A percentile compares a stretch with the other conserved stretches of the same genome.
These are phyloP conservation scores for Sesamia inferens DNA, from an alignment of 2,888 invertebrate genomes.

Conservation along the genomic window DNA sequence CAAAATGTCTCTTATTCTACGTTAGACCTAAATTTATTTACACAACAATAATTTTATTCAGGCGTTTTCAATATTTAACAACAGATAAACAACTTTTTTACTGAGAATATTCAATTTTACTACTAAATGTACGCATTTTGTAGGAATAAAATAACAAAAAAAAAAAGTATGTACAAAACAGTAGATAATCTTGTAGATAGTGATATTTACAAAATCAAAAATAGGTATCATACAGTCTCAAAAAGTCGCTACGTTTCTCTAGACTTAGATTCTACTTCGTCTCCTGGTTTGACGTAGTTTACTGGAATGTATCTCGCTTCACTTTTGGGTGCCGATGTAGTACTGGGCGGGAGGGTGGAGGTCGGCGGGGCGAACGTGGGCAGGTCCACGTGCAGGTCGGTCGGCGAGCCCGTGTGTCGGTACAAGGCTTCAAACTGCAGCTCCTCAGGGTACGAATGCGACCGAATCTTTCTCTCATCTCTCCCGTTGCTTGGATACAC, in stretches of 20 bases:
- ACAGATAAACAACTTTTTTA: slow-evolving; percentile 51
- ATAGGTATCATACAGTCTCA: slow-evolving; percentile 44
- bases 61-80: slow-evolving; percentile 65
- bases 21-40: slow-evolving; percentile 80
- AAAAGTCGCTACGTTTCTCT: slow-evolving; percentile 55
- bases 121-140: slow-evolving; percentile 26
- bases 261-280: slow-evolving; percentile 62
- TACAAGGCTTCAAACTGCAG: slow-evolving; percentile 88
- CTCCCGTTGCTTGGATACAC: slow-evolving; percentile 88
- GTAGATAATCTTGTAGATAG: slow-evolving; percentile 22
- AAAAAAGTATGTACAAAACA: slow-evolving; percentile 56
- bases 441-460: slow-evolving; percentile 87
- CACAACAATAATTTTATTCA: slow-evolving; percentile 72
- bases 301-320: slow-evolving; percentile 80
- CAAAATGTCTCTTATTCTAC: slow-evolving; percentile 82
- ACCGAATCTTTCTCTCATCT: slow-evolving; percentile 86
- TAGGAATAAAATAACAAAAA: slow-evolving; percentile 29
- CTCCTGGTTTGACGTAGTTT: slow-evolving; percentile 69
- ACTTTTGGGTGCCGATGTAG: slow-evolving; percentile 61
- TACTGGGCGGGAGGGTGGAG: slow-evolving; percentile 66
- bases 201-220: slow-evolving; percentile 55
- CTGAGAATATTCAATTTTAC: slow-evolving; percentile 29
- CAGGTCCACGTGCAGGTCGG: slow-evolving; percentile 87
- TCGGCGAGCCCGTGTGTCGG: slow-evolving; percentile 82
- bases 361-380: slow-evolving; percentile 90